Percentiles rank a stretch among this genome's conserved stretches.
phyloP scores from a whole-genome alignment of 2,113 vertebrate species.

The Hirundichthys speculiger region DNA sequence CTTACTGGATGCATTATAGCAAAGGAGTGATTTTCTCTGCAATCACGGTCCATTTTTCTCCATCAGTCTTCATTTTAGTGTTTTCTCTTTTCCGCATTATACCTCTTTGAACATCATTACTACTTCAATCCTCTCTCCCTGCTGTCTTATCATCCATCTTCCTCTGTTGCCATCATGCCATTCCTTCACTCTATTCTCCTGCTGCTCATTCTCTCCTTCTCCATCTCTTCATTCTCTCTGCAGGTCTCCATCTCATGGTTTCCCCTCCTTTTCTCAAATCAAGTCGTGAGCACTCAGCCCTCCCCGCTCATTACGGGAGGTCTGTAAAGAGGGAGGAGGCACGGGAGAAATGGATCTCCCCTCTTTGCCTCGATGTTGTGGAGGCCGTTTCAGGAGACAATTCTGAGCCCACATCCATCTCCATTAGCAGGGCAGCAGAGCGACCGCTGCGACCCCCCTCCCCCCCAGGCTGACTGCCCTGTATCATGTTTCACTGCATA shows the following conservation, averaged over 20 bases:
- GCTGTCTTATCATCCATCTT: constrained; percentile 58
- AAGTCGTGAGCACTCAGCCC: constrained; percentile 43
- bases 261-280: constrained; percentile 37
- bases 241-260: constrained; percentile 22
- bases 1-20: constrained; percentile 23
- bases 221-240: constrained; percentile 32
- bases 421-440: constrained; percentile 76
- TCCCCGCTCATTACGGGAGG: constrained; percentile 61
- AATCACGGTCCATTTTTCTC: constrained; percentile 45
- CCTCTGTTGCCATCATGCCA: constrained; percentile 58
- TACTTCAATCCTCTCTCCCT: constrained; percentile 27
- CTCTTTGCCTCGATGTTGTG: constrained; percentile 27
- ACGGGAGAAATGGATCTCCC: constrained; percentile 62
- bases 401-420: constrained; percentile 79
- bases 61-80: constrained; percentile 30
- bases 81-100: constrained; percentile 37
- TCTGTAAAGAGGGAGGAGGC: constrained; percentile 57
- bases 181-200: constrained; percentile 39
- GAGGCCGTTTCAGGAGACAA: constrained; percentile 69
- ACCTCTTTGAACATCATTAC: constrained; percentile 39
- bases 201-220: constrained; percentile 19
- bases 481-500: constrained; percentile 73
- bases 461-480: constrained; percentile 21
- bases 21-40: constrained; percentile 42
- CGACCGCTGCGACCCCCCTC: constrained; percentile 40